Evolutionary conservation across 2,113 vertebrate species (phyloP).

Genomic region (Chaetura pelagica): DNA sequence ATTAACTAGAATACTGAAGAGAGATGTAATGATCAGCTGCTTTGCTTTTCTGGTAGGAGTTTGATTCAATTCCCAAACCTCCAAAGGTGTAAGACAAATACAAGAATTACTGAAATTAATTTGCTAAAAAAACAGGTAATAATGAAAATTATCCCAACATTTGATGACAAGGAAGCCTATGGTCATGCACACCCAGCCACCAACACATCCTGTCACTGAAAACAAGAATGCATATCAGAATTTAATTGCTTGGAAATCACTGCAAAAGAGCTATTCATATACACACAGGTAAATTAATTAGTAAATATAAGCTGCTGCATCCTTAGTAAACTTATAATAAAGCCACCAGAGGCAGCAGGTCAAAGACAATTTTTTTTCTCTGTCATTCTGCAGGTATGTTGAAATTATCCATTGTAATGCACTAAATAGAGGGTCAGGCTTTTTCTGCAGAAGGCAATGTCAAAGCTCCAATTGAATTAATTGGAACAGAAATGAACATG

Average conservation of each 20-base stretch:
- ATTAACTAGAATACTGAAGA: not conserved
- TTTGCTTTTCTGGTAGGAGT: conserved; percentile 48
- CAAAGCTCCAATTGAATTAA: not conserved
- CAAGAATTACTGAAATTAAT: conserved; percentile 64
- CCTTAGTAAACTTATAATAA: conserved; percentile 38
- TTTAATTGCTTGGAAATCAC: conserved; percentile 19
- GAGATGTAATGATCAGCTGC: conserved; percentile 20
- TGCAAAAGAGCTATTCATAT: not conserved
- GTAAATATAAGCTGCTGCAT: conserved; percentile 30
- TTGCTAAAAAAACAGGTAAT: conserved; percentile 63
- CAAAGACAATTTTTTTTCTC: conserved; percentile 39
- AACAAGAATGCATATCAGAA: conserved; percentile 54
- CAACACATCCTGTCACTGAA: conserved; percentile 29
- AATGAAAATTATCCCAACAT: conserved; percentile 55
- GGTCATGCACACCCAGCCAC: conserved; percentile 29
- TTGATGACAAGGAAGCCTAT: conserved; percentile 39
- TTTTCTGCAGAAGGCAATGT: not conserved
- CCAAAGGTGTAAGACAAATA: conserved; percentile 58
- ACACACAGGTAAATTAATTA: conserved; percentile 55
- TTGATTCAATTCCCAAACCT: conserved; percentile 47
- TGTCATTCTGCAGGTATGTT: conserved; percentile 30
- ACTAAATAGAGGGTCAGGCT: conserved; percentile 18
- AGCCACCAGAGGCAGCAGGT: conserved; percentile 50
- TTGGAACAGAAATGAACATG: not conserved
- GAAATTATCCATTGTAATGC: conserved; percentile 42